These are phyloP conservation scores for Drosophila longiperda DNA, from an alignment of 2,888 invertebrate species.

Conservation along the genomic window DNA sequence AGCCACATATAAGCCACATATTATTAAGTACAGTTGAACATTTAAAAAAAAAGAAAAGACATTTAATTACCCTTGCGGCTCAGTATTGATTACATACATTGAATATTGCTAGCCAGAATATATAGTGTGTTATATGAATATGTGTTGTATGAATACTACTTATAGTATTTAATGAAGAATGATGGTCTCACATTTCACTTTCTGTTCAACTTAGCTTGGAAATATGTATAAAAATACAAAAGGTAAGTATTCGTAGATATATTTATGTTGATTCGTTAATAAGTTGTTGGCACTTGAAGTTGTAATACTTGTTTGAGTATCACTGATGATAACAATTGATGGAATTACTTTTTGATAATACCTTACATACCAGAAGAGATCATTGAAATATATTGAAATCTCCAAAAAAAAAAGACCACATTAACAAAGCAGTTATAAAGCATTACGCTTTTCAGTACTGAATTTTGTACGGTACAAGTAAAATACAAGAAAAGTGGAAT, in stretches of 20 bases:
- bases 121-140: neutral
- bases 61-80: constrained; percentile 1
- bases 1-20: constrained; percentile 1
- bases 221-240: neutral
- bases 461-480: neutral
- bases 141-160: constrained; percentile 9
- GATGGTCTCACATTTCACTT: neutral
- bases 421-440: constrained; percentile 26
- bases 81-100: constrained; percentile 3
- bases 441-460: constrained; percentile 3
- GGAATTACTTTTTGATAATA: constrained; percentile 12
- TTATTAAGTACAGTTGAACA: neutral
- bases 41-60: neutral
- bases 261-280: neutral
- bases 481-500: neutral
- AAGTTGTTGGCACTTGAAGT: constrained; percentile 1
- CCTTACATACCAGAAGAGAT: constrained; percentile 38
- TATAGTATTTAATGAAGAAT: neutral
- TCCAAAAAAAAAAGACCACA: constrained; percentile 2
- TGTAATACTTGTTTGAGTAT: neutral
- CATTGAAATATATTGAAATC: constrained; percentile 15
- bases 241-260: neutral
- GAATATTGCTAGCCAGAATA: constrained; percentile 1
- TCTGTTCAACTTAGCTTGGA: neutral
- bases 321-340: constrained; percentile 7